Conservation (phyloP, 2,113 vertebrate genomes). For the Channa argus region DNA sequence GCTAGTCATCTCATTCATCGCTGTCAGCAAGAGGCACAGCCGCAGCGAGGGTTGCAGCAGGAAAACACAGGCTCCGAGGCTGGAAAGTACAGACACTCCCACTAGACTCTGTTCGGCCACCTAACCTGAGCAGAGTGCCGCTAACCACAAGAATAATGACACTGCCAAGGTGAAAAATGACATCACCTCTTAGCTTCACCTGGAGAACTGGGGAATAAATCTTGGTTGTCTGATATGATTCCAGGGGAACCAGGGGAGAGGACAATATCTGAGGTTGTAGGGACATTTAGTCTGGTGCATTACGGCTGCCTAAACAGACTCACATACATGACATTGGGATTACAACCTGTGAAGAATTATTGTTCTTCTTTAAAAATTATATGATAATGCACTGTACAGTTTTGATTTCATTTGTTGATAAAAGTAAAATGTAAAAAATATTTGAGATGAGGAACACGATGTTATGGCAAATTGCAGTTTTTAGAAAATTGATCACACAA, state of each 20-base stretch:
- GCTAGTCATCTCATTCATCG: constrained; percentile 76
- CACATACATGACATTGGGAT: constrained; percentile 21
- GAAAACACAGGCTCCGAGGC: constrained; percentile 58
- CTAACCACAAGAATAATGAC: constrained; percentile 85
- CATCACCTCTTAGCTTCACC: constrained; percentile 82
- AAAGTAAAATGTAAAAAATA: constrained; percentile 6
- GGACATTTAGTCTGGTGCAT: constrained; percentile 31
- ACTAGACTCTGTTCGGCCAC: constrained; percentile 73
- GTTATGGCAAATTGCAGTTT: background rate
- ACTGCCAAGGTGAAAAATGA: constrained; percentile 86
- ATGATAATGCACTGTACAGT: too few species aligned
- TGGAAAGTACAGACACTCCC: constrained; percentile 66
- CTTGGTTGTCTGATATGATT: constrained; percentile 79
- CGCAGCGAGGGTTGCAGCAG: constrained; percentile 44
- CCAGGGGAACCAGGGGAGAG: constrained; percentile 64
- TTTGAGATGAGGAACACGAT: background rate
- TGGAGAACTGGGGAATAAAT: constrained; percentile 83
- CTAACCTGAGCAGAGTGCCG: constrained; percentile 79
- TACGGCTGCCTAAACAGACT: constrained; percentile 21
- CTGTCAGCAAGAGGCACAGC: constrained; percentile 67
- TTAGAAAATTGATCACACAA: constrained; percentile 32
- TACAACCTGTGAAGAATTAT: constrained; percentile 5
- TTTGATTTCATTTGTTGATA: background rate
- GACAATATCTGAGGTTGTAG: constrained; percentile 60
- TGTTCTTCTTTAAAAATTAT: background rate